Evolutionary conservation across 2,113 vertebrate genomes (phyloP).

Genomic region (Trogon melanurus): DNA sequence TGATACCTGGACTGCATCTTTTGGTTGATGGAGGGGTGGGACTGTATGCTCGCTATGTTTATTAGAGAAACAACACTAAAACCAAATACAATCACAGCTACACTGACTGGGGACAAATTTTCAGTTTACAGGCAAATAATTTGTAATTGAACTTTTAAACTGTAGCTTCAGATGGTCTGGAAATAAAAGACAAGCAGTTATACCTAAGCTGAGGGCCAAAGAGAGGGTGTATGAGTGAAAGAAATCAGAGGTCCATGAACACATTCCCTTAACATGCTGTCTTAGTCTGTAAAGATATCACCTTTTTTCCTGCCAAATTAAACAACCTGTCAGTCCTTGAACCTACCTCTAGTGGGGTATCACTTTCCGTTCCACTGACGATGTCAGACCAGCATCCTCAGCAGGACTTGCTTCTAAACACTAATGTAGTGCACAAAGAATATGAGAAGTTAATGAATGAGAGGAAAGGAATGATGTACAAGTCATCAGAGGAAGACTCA

Average conservation of each 20-base stretch:
- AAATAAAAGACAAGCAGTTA: not conserved
- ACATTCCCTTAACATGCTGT: not conserved
- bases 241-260: not conserved
- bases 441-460: not conserved
- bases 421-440: not conserved
- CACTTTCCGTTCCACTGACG: not conserved
- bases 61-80: not conserved
- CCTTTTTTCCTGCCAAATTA: not conserved
- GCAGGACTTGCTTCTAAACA: not conserved
- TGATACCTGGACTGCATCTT: not conserved
- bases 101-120: fast-evolving
- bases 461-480: not conserved
- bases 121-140: not conserved
- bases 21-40: not conserved
- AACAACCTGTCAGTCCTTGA: not conserved
- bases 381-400: not conserved
- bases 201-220: not conserved
- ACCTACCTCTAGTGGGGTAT: not conserved
- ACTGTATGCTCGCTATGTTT: not conserved
- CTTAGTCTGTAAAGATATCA: not conserved
- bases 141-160: not conserved
- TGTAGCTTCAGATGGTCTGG: not conserved
- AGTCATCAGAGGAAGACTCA: not conserved
- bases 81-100: not conserved
- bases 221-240: not conserved